These are phyloP conservation scores for Tholera decimalis DNA, from an alignment of 2,888 invertebrate species.

Conservation along the genomic window DNA sequence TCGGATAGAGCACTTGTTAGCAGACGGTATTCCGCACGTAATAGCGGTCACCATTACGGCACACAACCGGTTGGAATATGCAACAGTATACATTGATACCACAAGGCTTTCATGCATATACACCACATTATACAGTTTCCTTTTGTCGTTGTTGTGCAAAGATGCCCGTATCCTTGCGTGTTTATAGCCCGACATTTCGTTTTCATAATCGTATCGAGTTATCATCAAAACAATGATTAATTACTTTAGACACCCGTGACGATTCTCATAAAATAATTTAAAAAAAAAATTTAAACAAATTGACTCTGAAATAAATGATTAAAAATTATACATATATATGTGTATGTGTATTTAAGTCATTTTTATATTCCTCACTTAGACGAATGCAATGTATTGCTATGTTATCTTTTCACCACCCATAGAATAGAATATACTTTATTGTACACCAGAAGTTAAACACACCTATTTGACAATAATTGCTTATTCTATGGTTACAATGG, in stretches of 20 bases:
- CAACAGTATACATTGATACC: conserved; percentile 4
- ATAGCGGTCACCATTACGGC: conserved; percentile 57
- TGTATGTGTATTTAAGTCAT: too few relatives aligned
- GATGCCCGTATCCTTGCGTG: not conserved
- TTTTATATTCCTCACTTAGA: too few relatives aligned
- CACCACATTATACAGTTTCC: not conserved
- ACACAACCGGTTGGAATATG: conserved; percentile 15
- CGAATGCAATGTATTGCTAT: too few relatives aligned
- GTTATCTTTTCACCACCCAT: too few relatives aligned
- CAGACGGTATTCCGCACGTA: conserved; percentile 63
- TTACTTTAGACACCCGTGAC: conserved; percentile 1
- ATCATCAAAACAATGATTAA: conserved; percentile 3
- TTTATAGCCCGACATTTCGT: not conserved
- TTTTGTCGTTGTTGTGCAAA: conserved; percentile 8
- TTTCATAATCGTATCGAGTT: conserved; percentile 1
- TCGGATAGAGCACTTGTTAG: conserved; percentile 63
- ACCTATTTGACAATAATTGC: too few relatives aligned
- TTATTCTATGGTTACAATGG: too few relatives aligned
- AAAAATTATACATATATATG: too few relatives aligned
- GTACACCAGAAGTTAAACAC: too few relatives aligned
- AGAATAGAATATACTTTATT: too few relatives aligned
- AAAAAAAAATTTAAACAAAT: too few relatives aligned
- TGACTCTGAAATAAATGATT: not conserved
- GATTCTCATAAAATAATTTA: too few relatives aligned
- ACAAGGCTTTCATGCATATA: conserved; percentile 1